phyloP scores from a whole-genome alignment of 2,888 invertebrate species.

The Palloptera scutellata region DNA sequence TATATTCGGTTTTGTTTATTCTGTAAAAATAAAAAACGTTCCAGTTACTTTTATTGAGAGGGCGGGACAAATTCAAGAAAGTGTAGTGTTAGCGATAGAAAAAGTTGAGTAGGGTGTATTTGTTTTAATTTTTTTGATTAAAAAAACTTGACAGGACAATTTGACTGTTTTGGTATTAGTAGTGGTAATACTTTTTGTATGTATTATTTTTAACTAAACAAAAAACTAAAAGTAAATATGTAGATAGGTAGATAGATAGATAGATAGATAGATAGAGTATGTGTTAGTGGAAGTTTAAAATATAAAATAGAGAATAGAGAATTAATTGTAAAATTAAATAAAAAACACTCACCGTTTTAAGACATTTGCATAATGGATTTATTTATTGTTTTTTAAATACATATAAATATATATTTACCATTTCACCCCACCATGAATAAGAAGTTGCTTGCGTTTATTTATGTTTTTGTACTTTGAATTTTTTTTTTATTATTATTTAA shows the following conservation, averaged over 20 bases:
- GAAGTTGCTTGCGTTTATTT: slow-evolving; percentile 44
- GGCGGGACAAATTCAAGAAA: too few species aligned
- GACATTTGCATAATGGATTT: slow-evolving; percentile 53
- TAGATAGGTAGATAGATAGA: slow-evolving; percentile 27
- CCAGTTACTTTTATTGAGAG: not conserved
- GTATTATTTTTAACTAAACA: too few species aligned
- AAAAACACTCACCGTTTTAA: slow-evolving; percentile 65
- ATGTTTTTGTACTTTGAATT: too few species aligned
- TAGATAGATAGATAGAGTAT: slow-evolving; percentile 17
- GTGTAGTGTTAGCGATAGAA: too few species aligned
- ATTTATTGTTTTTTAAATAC: slow-evolving; percentile 30
- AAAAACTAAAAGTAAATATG: slow-evolving; percentile 14
- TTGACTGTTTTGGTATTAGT: slow-evolving; percentile 10
- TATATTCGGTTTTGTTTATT: not conserved
- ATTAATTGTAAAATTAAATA: slow-evolving; percentile 21
- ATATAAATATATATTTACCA: slow-evolving; percentile 56
- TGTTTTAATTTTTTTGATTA: slow-evolving; percentile 22
- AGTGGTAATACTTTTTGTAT: not conserved
- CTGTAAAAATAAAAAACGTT: not conserved
- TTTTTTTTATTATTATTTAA: slow-evolving; percentile 38
- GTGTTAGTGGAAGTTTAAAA: slow-evolving; percentile 28
- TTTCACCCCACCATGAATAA: slow-evolving; percentile 58
- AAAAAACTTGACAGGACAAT: slow-evolving; percentile 30
- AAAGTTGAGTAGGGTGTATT: not conserved
- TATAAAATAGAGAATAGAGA: slow-evolving; percentile 33